Conservation (phyloP, 2,797 vertebrate species). For the Arrhamphus sclerolepis region DNA sequence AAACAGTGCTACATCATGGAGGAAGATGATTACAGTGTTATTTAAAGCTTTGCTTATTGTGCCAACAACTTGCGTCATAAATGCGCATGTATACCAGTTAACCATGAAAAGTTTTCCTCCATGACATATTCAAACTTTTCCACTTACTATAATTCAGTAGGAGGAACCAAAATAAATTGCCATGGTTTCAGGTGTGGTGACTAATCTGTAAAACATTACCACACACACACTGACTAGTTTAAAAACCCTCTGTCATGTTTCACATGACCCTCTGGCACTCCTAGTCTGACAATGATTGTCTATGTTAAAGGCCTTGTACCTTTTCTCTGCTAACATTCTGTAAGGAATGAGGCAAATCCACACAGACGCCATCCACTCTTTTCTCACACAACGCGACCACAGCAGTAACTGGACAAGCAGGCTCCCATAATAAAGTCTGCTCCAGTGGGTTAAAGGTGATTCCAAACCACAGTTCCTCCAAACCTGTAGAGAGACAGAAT, state of each 20-base stretch:
- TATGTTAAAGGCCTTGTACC: conserved; percentile 39
- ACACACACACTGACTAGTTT: too few relatives aligned
- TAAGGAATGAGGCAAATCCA: conserved; percentile 62
- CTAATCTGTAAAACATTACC: neutral
- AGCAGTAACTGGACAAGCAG: conserved; percentile 64
- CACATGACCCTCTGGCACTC: neutral
- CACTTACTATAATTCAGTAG: neutral
- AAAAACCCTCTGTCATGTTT: neutral
- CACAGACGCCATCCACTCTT: conserved; percentile 43
- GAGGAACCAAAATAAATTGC: too few relatives aligned
- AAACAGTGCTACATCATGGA: neutral
- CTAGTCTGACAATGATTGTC: neutral
- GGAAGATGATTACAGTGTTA: neutral
- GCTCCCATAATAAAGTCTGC: conserved; percentile 72
- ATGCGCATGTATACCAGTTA: neutral
- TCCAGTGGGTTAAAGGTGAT: conserved; percentile 72
- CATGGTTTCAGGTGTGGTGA: neutral
- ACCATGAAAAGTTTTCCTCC: neutral
- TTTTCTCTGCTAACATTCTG: conserved; percentile 59
- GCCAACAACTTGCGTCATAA: neutral
- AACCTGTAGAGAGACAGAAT: conserved; percentile 40
- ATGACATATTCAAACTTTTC: accelerated
- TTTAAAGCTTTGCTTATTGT: neutral
- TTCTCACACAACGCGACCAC: conserved; percentile 65
- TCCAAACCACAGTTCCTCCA: conserved; percentile 79